These are phyloP conservation scores for Tetanocera ferruginea DNA, from an alignment of 2,888 invertebrate genomes.

Conservation along the genomic window DNA sequence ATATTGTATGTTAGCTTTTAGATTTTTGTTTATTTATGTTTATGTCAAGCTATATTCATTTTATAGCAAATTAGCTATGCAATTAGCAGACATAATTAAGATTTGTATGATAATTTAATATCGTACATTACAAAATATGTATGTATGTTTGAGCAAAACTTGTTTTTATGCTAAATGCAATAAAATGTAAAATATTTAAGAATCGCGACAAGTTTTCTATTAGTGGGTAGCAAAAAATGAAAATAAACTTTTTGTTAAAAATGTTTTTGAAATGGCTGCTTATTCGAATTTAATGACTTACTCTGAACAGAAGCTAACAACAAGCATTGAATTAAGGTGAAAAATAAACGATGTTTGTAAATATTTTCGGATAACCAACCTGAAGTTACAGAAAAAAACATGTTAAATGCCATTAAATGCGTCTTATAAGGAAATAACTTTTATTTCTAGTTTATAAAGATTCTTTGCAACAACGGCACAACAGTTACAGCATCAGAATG, in stretches of 20 bases:
- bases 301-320: too few relatives aligned
- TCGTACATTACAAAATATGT: background rate
- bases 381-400: background rate
- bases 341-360: too few relatives aligned
- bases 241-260: background rate
- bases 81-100: constrained; percentile 4
- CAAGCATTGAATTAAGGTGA: too few relatives aligned
- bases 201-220: background rate
- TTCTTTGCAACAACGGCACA: constrained; percentile 35
- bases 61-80: too few relatives aligned
- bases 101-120: constrained; percentile 3
- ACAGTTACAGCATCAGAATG: constrained; percentile 27
- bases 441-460: background rate
- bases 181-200: background rate
- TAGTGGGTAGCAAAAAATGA: background rate
- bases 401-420: background rate
- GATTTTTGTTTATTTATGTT: too few relatives aligned
- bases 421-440: background rate
- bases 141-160: background rate
- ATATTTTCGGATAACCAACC: too few relatives aligned
- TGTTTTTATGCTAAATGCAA: background rate
- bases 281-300: too few relatives aligned
- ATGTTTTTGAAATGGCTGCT: background rate
- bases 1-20: too few relatives aligned
- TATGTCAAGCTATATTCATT: too few relatives aligned